Evolutionary conservation across 1,140 invertebrate genomes (phyloP), one percentile per base, ranked within the genome.

Genomic region (Hypsibius dujardini): DNA sequence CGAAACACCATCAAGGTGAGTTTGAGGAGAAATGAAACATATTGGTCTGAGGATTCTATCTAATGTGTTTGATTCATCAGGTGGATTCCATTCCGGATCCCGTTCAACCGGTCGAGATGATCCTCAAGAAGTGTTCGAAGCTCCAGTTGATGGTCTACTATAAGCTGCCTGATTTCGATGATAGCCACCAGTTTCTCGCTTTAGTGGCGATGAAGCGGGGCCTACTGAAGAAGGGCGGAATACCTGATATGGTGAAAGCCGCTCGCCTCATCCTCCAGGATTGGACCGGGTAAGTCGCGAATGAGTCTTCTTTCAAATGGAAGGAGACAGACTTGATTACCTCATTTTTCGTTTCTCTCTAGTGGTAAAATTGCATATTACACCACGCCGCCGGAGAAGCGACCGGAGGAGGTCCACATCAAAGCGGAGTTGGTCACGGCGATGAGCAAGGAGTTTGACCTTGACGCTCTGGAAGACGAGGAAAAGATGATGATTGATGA

Each of bases 301-400:
- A n/a, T n/a, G n/a, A n/a, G n/a, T n/a, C n/a, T n/a, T n/a, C n/a
- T n/a, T n/a, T n/a, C n/a, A n/a, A n/a, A n/a, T n/a, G n/a, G n/a
- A n/a, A n/a, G n/a, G n/a, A n/a, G n/a, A n/a, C n/a, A n/a, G n/a
- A n/a, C n/a, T 46, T 46, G 46, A 46, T 15, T 70, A 28, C 62
- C 28, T 74, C 45, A 45, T 40, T 59, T 46, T 3, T 40, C 73
- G 73, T 75, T 74, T 75, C 69, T 28, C 75, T 75, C 56, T 73
- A 89, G 84, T 72, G 90, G 90, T 2, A 92, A 88, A 80, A 90
- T 95, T 74, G 84, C 87, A 75, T 97, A 95, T 81, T 95, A 89
- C 79, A 96, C 93, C 0, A 83, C 90, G 70, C 92, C 93, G 2
- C 94, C 94, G 0, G 90, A 92, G 77, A 78, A 83, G 71, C 47